A percentile compares a stretch with the other conserved stretches of the same genome.
Conservation (phyloP, 2,113 vertebrate species). For the Danionella cerebrum region DNA sequence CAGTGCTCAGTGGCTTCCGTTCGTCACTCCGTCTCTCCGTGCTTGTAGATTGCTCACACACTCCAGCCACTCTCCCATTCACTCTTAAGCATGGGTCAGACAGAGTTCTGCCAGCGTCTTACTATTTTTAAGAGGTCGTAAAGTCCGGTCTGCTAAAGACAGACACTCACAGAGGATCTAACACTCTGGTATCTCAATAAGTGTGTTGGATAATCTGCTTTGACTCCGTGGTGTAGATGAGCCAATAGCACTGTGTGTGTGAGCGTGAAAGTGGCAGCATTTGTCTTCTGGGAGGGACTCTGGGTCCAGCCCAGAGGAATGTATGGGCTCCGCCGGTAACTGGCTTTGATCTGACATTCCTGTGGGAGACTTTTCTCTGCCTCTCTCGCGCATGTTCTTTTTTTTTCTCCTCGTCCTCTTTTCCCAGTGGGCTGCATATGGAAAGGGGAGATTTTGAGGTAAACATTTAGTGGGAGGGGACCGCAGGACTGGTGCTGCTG, state of each 20-base stretch:
- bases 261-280: constrained; percentile 33
- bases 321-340: constrained; percentile 71
- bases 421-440: constrained; percentile 20
- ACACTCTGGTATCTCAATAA: neutral
- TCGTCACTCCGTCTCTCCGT: neutral
- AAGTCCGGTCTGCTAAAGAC: constrained; percentile 38
- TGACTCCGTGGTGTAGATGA: neutral
- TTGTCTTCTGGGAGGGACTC: constrained; percentile 63
- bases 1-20: neutral
- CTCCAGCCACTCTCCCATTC: neutral
- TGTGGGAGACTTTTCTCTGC: constrained; percentile 66
- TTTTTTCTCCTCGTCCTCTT: neutral
- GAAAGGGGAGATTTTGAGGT: constrained; percentile 29
- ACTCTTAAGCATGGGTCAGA: constrained; percentile 40
- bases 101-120: constrained; percentile 47
- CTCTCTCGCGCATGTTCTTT: neutral
- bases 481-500: neutral
- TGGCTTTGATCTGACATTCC: constrained; percentile 84
- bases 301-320: constrained; percentile 68
- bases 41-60: neutral
- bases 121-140: constrained; percentile 58
- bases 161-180: neutral
- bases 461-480: constrained; percentile 36
- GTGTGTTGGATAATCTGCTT: neutral
- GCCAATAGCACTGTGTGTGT: neutral